Evolutionary conservation across 92 coral and sea anemone genomes (phyloP), one percentile per base, ranked within the genome.

Genomic region (Phenganax subtilis): DNA sequence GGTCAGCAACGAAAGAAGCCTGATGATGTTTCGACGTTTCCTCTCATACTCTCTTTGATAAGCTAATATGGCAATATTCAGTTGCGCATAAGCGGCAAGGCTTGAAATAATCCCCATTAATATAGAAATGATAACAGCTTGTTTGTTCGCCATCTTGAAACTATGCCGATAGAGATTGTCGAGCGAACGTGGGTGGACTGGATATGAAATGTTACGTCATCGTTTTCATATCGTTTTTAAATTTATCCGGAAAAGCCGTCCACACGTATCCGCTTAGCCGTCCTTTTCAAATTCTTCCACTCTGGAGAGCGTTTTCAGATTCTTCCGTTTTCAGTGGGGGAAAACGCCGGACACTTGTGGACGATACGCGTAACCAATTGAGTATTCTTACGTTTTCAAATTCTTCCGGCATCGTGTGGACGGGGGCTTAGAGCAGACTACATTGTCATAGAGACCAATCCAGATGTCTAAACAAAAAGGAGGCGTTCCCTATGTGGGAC

Each of bases 251-350:
- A 2, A 27, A 67, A 67, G 72, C 72, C 72, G 72, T 67, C 72
- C 72, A 67, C 72, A 67, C 72, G 51, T 67, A 67, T 31, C 72
- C 72, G 72, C 72, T 67, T 27, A 15, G 72, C 72, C 72, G 72
- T 67, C 63, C 2, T 57, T 37, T 37, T 37, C 47, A 37, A 37
- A 37, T 37, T 37, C 47, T 37, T 37, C 47, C 47, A 37, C 47
- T 57, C 63, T 57, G 63, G 63, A 57, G 63, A 57, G 63, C 63
- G 63, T 57, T 57, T 67, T 67, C 65, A 59, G 65, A 59, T 59
- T 59, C 65, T 59, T 59, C 65, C 65, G 65, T 20, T 59, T 59
- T 59, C 65, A 59, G 65, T 59, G 65, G 65, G 65, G 1, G 65
- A 59, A 59, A 59, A 59, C 65, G 65, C 65, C 72, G 72, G 72